Base-by-base conservation (phyloP, 2,797 vertebrate genomes). In the Urocyon cinereoargenteus region DNA sequence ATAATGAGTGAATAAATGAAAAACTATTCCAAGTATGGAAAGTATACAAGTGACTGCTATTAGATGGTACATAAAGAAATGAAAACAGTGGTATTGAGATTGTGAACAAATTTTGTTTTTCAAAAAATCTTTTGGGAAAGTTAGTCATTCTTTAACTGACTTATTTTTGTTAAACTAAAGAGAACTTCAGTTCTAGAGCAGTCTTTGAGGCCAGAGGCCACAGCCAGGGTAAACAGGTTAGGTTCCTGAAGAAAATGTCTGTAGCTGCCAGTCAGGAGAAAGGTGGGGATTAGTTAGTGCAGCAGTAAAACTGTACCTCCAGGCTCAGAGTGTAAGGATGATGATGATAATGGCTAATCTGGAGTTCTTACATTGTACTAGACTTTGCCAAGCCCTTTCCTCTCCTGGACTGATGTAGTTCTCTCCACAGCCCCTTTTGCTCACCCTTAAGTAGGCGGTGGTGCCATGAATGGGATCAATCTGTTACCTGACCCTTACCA, bases 131-230 rank as follows among this genome's bases (percentile, higher is more conserved):
- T 96, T 90, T 84, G 82, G 45, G 64, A 93, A 93, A 77, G 16
- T 53, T 82, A 86, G 55, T 97, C 40, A 94, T 93, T 86, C 79
- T 87, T 94, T 90, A 95, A 75, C 55, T 61, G 84, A 40, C 26
- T 91, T 86, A 75, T 28, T 96, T 97, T 92, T 85, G 28, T 68
- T 84, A 45, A 86, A 94, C 57, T 92, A 59, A 84, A 91, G n/a
- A 36, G 75, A 97, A 81, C 57, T 93, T 92, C 49, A 91, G 26
- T 86, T 68, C 12, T 66, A 91, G 45, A 62, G 85, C 61, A 85
- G 45, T 31, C 61, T 92, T 78, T 77, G 68, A 91, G 31, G 49
- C 70, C 81, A 0, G 9, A 31, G 86, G 81, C 72, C 6, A 84
- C 51, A 83, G 28, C 89, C 45, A 53, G 79, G 19, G n/a, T 89